Evolutionary conservation across 2,888 invertebrate species (phyloP).

Genomic region (Oxyteleia sp.): DNA sequence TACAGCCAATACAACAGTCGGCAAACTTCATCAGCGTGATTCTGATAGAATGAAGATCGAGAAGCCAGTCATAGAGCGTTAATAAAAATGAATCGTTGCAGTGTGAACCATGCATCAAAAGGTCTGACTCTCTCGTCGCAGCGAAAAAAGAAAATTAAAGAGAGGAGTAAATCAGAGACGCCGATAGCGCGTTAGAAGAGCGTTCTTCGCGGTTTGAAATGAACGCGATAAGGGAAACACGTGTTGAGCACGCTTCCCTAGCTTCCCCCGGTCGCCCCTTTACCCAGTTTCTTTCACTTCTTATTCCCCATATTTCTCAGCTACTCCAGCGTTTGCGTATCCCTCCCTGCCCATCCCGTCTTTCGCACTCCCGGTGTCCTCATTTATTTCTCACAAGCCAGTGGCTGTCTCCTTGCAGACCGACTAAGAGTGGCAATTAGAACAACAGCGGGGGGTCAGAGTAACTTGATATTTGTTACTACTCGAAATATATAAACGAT

Average conservation of each 20-base stretch:
- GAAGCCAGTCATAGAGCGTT: slow-evolving; percentile 76
- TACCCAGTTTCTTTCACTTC: slow-evolving; percentile 46
- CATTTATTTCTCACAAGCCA: slow-evolving; percentile 49
- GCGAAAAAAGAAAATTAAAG: slow-evolving; percentile 83
- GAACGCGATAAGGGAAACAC: slow-evolving; percentile 85
- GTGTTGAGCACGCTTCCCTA: slow-evolving; percentile 84
- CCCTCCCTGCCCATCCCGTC: slow-evolving; percentile 6
- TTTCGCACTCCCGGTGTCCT: slow-evolving; percentile 11
- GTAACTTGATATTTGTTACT: slow-evolving; percentile 45
- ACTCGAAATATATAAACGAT: slow-evolving; percentile 41
- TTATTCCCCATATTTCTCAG: slow-evolving; percentile 68
- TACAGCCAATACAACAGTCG: slow-evolving; percentile 3
- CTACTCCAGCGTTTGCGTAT: slow-evolving; percentile 24
- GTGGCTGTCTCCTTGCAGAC: slow-evolving; percentile 29
- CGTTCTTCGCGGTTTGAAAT: slow-evolving; percentile 79
- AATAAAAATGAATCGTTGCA: slow-evolving; percentile 83
- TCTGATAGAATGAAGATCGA: slow-evolving; percentile 54
- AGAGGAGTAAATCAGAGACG: slow-evolving; percentile 82
- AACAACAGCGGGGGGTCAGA: slow-evolving; percentile 8
- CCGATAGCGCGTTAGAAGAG: slow-evolving; percentile 74
- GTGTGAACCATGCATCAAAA: slow-evolving; percentile 69
- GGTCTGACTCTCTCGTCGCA: slow-evolving; percentile 63
- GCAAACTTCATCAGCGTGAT: slow-evolving; percentile 51
- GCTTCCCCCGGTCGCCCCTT: slow-evolving; percentile 54
- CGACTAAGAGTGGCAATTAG: slow-evolving; percentile 43